Base-by-base conservation (phyloP, 2,888 invertebrate genomes). In the Diarsia rubi region DNA sequence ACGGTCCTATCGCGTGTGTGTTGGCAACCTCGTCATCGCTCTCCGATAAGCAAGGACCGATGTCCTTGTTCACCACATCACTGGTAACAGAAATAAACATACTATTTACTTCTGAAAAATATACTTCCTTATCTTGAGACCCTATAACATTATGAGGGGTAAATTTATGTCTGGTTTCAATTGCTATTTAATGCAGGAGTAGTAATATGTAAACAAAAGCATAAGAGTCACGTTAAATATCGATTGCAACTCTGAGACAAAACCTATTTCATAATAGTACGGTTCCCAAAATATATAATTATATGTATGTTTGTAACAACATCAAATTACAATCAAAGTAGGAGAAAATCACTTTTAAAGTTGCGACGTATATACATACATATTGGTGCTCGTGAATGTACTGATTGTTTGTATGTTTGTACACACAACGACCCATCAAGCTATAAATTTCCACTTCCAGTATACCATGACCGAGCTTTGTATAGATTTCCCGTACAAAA, bases 11-110 rank as follows among this genome's bases (percentile, higher is more conserved):
- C 74, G 93, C 91, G 71, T 95, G 94, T 78, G 94, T 90, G 70
- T 95, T 94, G 2, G 94, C 92, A 57, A 94, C 94, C 82, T 98
- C 98, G 90, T 98, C 98, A 88, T 98, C 98, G 90, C 98, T 98
- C 92, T 98, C 98, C 27, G 98, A 98, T 76, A 98, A 93, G 78
- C 37, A 37, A 37, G 37, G 37, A 37, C 97, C 97, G 86, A 98
- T 97, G 94, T 98, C 98, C 92, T 97, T 97, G 79, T 93, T 93
- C 81, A 95, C 95, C 83, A 94, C 93, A 77, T 95, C 95, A 81
- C 96, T 96, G 92, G 24, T 93, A 93, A 78, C 37, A 78, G 11
- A 81, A 62, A 69, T 3, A 69, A 12, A 71, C 11, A 69, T 24
- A 68, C 14, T 12, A 27, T 19, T 42, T 52, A n/a, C 14, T 44